A percentile compares a stretch with the other conserved stretches of the same genome.
Conservation (phyloP, 2,888 invertebrate species). For the Pemphredon lugubris region DNA sequence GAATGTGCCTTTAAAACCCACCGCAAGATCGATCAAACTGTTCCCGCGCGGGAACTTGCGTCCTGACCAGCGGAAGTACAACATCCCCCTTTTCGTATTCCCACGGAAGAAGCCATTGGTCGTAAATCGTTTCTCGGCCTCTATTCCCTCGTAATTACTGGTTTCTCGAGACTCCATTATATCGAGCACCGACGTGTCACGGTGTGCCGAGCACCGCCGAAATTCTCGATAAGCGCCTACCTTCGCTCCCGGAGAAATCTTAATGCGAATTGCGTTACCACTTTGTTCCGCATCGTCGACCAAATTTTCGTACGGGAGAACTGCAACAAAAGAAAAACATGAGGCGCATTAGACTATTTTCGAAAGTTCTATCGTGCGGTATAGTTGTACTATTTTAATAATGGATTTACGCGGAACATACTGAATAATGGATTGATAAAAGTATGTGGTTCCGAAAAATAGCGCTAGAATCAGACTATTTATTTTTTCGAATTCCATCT, state of each 20-base stretch:
- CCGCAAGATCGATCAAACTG: slow-evolving; percentile 23
- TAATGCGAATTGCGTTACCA: slow-evolving; percentile 50
- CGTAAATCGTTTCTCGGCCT: slow-evolving; percentile 62
- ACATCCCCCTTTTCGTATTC: slow-evolving; percentile 39
- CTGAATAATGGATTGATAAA: too few relatives aligned
- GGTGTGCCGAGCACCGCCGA: slow-evolving; percentile 50
- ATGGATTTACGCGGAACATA: too few relatives aligned
- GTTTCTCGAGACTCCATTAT: slow-evolving; percentile 63
- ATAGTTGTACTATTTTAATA: too few relatives aligned
- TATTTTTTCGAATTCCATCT: too few relatives aligned
- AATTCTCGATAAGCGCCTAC: slow-evolving; percentile 42
- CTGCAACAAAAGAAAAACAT: slow-evolving; percentile 44
- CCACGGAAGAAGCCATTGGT: slow-evolving; percentile 41
- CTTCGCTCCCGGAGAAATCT: slow-evolving; percentile 28
- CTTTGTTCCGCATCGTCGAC: slow-evolving; percentile 30
- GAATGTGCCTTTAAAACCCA: not conserved
- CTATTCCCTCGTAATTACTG: slow-evolving; percentile 63
- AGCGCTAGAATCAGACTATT: too few relatives aligned
- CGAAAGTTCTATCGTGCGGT: too few relatives aligned
- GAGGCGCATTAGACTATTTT: slow-evolving; percentile 40
- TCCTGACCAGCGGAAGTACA: slow-evolving; percentile 31
- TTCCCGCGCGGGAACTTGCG: slow-evolving; percentile 28
- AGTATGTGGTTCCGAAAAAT: too few relatives aligned
- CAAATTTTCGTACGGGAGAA: slow-evolving; percentile 59
- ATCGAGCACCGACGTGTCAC: slow-evolving; percentile 55